Percentiles rank a stretch among this genome's conserved stretches.
Evolutionary conservation across 2,113 vertebrate genomes (phyloP).

Genomic region (Psophia crepitans): DNA sequence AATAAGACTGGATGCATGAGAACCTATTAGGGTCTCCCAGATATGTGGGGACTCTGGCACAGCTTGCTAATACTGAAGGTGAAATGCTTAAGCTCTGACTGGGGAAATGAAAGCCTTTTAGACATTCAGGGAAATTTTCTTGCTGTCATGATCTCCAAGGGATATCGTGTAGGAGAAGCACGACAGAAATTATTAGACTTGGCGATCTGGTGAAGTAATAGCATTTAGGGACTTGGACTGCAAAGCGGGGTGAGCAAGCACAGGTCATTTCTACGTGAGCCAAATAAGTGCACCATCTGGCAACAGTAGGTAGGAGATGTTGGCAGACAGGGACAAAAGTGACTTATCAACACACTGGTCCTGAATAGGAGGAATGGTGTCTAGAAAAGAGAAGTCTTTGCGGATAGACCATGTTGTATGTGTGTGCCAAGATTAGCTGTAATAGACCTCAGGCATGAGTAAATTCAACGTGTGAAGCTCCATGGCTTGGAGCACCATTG

Average conservation of each 20-base stretch:
- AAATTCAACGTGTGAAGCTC: background rate
- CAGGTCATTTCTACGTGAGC: background rate
- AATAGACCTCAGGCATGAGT: background rate
- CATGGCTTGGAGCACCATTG: background rate
- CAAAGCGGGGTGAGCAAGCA: background rate
- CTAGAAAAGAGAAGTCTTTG: background rate
- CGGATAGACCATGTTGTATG: background rate
- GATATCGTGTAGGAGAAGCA: background rate
- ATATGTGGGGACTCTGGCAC: background rate
- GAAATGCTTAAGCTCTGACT: background rate
- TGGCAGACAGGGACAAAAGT: background rate
- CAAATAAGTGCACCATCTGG: background rate
- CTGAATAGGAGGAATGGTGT: background rate
- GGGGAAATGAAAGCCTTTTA: background rate
- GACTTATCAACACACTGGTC: background rate
- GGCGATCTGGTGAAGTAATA: background rate
- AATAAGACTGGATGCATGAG: background rate
- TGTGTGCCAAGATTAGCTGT: background rate
- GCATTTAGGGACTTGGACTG: background rate
- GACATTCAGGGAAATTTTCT: background rate
- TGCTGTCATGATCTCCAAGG: background rate
- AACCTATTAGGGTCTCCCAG: background rate
- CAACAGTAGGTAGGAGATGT: background rate
- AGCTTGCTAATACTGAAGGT: background rate
- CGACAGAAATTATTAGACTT: background rate